Evolutionary conservation across 2,797 vertebrate genomes (phyloP), one percentile per base, ranked within the genome.

Genomic region (Schizothorax lantsangensis): DNA sequence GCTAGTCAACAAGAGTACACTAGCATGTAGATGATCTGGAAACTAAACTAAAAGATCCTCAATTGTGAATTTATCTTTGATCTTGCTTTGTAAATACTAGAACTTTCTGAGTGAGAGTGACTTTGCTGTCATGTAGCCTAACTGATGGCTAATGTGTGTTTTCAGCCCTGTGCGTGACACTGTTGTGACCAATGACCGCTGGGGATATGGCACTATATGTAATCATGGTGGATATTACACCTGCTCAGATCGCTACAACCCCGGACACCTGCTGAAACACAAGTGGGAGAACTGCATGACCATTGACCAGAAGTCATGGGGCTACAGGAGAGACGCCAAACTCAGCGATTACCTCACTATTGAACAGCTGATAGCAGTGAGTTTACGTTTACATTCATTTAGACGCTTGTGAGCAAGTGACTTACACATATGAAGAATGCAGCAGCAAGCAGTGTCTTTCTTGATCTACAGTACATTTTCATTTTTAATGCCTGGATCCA

Each of bases 251-350:
- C 96, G 98, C 7, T 99, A 97, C 72, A 97, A 96, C 91, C 98
- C 98, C 0, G 97, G 97, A 69, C 96, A 97, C 88, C 96, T 99
- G 90, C 89, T 99, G 89, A 92, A 94, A 8, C 98, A 94, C 93
- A 99, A 99, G 85, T 99, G 98, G 98, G 98, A 99, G 91, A 99
- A 97, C 95, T 99, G 98, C 91, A 97, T 99, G 97, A 96, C 96
- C 79, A 96, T 99, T n/a, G 98, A 99, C 95, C 94, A 87, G 66
- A 71, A 82, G 69, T 99, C 98, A 0, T 99, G 98, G 98, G 97
- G 97, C 3, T 99, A 96, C 92, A 94, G 98, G 86, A 95, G 98
- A 84, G 93, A 99, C 0, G 97, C 98, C 11, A 89, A 79, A 6
- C 95, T 99, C 6, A 84, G 80, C 0, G 98, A 99, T 90, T 98